Percentiles rank a stretch among this genome's conserved stretches.
These are phyloP conservation scores for Paragorgia papillata DNA, from an alignment of 92 coral and sea anemone species.

Conservation along the genomic window DNA sequence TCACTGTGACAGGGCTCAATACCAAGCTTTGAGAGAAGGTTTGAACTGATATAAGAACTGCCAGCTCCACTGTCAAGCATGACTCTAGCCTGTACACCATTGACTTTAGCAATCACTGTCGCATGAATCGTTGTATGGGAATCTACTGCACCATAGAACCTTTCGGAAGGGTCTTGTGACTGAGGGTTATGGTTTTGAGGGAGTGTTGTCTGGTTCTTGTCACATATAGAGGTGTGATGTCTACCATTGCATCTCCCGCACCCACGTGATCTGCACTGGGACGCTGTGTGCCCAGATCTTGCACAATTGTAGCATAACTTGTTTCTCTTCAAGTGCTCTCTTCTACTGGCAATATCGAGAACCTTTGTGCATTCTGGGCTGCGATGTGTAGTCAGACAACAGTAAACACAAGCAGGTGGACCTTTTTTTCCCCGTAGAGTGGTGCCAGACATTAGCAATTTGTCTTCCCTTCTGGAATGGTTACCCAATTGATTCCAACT, in stretches of 20 bases:
- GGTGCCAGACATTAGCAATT: neutral
- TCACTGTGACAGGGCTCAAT: too few relatives aligned
- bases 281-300: neutral
- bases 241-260: constrained; percentile 10
- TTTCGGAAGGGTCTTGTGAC: too few relatives aligned
- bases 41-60: too few relatives aligned
- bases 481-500: neutral
- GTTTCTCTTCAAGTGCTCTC: neutral
- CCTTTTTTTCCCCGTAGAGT: constrained; percentile 7
- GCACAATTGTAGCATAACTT: neutral
- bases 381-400: neutral
- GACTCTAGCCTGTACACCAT: too few relatives aligned
- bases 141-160: too few relatives aligned
- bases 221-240: constrained; percentile 24
- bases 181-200: neutral
- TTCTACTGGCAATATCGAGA: neutral
- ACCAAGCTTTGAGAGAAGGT: too few relatives aligned
- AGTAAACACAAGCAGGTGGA: constrained; percentile 31
- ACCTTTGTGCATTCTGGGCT: neutral
- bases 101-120: too few relatives aligned
- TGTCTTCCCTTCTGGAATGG: neutral
- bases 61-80: too few relatives aligned
- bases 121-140: too few relatives aligned
- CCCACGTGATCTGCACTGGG: neutral
- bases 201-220: neutral